Percentiles rank a stretch among this genome's conserved stretches.
These are phyloP conservation scores for Anthopleura xanthogrammica DNA, from an alignment of 92 coral and sea anemone species.

Conservation along the genomic window DNA sequence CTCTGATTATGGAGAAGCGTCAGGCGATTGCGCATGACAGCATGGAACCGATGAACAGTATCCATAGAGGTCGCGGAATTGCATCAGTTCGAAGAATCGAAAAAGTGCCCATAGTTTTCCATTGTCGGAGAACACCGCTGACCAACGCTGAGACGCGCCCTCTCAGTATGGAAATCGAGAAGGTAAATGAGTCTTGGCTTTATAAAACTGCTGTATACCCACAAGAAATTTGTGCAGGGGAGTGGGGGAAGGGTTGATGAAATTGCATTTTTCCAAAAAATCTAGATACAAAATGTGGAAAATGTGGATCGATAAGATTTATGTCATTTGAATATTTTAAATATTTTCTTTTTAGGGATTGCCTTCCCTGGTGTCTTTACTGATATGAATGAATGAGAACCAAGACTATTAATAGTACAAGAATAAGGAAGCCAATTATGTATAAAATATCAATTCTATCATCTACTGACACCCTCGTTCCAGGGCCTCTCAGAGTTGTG, in stretches of 20 bases:
- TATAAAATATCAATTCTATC: too few species aligned
- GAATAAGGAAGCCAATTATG: too few species aligned
- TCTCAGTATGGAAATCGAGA: conserved; percentile 17
- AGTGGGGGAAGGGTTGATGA: too few species aligned
- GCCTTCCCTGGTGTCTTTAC: conserved; percentile 32
- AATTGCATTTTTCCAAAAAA: too few species aligned
- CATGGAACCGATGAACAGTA: not conserved
- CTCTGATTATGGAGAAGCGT: conserved; percentile 10
- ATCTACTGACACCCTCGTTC: too few species aligned
- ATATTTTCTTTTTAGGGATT: conserved; percentile 26
- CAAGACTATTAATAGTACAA: too few species aligned
- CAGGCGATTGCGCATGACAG: not conserved
- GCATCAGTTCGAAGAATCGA: conserved; percentile 51
- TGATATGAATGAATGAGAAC: not conserved
- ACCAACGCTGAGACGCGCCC: conserved; percentile 69
- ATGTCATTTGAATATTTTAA: too few species aligned
- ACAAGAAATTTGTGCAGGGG: too few species aligned
- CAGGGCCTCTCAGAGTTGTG: too few species aligned
- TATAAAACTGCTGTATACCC: too few species aligned
- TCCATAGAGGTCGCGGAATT: conserved; percentile 28
- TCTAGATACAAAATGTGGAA: too few species aligned
- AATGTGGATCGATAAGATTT: too few species aligned
- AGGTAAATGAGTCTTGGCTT: conserved; percentile 28
- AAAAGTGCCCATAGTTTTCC: conserved; percentile 65
- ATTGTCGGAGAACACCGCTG: conserved; percentile 68